Percentiles rank a stretch among this genome's conserved stretches.
Evolutionary conservation across 2,888 invertebrate species (phyloP).

Genomic region (Ennomos fuscantarius): DNA sequence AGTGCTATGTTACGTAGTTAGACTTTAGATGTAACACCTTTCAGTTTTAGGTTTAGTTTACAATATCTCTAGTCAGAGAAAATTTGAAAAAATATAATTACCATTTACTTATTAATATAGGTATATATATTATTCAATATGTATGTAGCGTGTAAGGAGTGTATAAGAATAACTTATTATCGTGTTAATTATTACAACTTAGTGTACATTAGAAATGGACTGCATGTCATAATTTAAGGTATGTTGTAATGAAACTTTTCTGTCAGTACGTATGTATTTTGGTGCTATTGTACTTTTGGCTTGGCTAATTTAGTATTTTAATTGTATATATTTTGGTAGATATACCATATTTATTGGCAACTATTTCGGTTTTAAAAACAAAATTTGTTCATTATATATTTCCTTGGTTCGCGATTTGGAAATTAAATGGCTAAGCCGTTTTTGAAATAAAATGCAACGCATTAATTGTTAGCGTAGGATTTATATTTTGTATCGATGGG

Average conservation of each 20-base stretch:
- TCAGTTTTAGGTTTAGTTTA: constrained; percentile 73
- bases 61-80: constrained; percentile 84
- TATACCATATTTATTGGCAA: constrained; percentile 71
- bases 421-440: constrained; percentile 68
- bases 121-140: constrained; percentile 71
- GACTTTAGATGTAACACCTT: constrained; percentile 62
- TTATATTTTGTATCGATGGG: constrained; percentile 70
- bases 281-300: constrained; percentile 81
- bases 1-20: constrained; percentile 79
- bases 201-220: constrained; percentile 66
- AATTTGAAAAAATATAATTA: constrained; percentile 75
- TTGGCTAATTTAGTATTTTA: constrained; percentile 80
- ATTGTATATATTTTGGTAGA: constrained; percentile 69
- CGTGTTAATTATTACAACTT: constrained; percentile 67
- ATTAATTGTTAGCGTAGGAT: constrained; percentile 74
- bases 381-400: constrained; percentile 37
- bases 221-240: constrained; percentile 57
- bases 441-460: constrained; percentile 64
- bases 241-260: constrained; percentile 73
- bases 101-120: constrained; percentile 81
- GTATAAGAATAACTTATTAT: constrained; percentile 78
- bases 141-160: constrained; percentile 75
- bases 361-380: constrained; percentile 54
- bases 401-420: constrained; percentile 46
- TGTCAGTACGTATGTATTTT: constrained; percentile 76